Conservation (phyloP, 1,140 invertebrate species). For the Stegodyphus dumicola region DNA sequence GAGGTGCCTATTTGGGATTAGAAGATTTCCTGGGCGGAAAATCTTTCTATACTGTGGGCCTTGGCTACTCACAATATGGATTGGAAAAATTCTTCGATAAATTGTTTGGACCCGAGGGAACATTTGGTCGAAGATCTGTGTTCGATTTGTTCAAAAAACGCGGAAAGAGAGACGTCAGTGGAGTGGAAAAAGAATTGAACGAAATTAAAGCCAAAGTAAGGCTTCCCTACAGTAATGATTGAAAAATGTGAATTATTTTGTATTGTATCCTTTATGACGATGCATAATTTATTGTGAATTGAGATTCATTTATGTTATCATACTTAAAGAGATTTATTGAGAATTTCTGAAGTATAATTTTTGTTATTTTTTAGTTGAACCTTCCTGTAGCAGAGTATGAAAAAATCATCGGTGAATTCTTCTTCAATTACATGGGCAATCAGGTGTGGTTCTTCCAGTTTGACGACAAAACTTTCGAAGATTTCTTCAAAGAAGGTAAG, state of each 20-base stretch:
- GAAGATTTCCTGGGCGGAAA: slow-evolving; percentile 58
- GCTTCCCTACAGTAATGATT: neutral
- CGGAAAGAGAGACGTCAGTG: slow-evolving; percentile 24
- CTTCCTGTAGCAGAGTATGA: slow-evolving; percentile 30
- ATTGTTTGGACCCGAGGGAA: slow-evolving; percentile 56
- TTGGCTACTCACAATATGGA: slow-evolving; percentile 47
- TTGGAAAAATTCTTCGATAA: slow-evolving; percentile 59
- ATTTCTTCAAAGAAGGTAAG: slow-evolving; percentile 47
- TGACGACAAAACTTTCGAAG: slow-evolving; percentile 50
- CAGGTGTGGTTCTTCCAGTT: slow-evolving; percentile 38
- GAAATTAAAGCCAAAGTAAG: slow-evolving; percentile 57
- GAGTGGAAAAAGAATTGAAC: slow-evolving; percentile 56
- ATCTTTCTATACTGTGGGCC: slow-evolving; percentile 19
- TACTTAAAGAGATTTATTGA: too few relatives aligned
- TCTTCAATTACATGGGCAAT: slow-evolving; percentile 48
- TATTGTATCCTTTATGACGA: too few relatives aligned
- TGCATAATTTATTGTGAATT: too few relatives aligned
- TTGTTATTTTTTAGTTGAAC: slow-evolving; percentile 36
- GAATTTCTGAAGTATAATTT: neutral
- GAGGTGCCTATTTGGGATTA: slow-evolving; percentile 28
- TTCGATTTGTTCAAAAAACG: slow-evolving; percentile 58
- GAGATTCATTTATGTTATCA: too few relatives aligned
- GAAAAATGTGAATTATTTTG: neutral
- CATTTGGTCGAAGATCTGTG: slow-evolving; percentile 37
- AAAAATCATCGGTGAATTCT: slow-evolving; percentile 38